phyloP scores from a whole-genome alignment of 2,113 vertebrate species.

The Oreocharis arfaki region DNA sequence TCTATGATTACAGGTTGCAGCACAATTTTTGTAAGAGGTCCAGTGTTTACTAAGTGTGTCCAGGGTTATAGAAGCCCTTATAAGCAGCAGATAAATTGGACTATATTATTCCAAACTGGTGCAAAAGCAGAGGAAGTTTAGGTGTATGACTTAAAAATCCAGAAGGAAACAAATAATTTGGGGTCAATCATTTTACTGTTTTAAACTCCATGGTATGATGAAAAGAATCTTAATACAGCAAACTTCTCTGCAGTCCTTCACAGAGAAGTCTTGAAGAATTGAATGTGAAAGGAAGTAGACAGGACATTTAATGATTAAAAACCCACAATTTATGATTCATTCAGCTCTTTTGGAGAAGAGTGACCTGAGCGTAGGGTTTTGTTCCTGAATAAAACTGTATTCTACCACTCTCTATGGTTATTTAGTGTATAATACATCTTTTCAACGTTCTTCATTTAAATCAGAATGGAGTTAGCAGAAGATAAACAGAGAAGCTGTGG shows the following conservation, averaged over 20 bases:
- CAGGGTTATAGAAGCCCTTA: not conserved
- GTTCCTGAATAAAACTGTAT: not conserved
- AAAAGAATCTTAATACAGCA: not conserved
- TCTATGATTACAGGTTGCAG: slow-evolving; percentile 44
- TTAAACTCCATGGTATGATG: not conserved
- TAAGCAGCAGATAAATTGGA: not conserved
- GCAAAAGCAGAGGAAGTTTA: not conserved
- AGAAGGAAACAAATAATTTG: not conserved
- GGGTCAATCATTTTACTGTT: not conserved
- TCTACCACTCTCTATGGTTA: not conserved
- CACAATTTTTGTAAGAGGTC: not conserved
- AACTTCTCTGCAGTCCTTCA: not conserved
- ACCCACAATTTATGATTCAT: not conserved
- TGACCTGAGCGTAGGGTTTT: not conserved
- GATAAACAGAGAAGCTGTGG: not conserved
- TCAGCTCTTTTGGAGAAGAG: not conserved
- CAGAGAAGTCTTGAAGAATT: not conserved
- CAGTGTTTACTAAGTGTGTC: not conserved
- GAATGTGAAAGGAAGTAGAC: not conserved
- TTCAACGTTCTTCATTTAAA: not conserved
- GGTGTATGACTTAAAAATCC: not conserved
- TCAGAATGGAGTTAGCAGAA: not conserved
- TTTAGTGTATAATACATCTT: not conserved
- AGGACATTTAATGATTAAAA: not conserved
- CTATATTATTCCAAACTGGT: not conserved